A percentile compares a stretch with the other conserved stretches of the same genome.
These are phyloP conservation scores for Achroia grisella DNA, from an alignment of 1,140 invertebrate genomes.

Conservation along the genomic window DNA sequence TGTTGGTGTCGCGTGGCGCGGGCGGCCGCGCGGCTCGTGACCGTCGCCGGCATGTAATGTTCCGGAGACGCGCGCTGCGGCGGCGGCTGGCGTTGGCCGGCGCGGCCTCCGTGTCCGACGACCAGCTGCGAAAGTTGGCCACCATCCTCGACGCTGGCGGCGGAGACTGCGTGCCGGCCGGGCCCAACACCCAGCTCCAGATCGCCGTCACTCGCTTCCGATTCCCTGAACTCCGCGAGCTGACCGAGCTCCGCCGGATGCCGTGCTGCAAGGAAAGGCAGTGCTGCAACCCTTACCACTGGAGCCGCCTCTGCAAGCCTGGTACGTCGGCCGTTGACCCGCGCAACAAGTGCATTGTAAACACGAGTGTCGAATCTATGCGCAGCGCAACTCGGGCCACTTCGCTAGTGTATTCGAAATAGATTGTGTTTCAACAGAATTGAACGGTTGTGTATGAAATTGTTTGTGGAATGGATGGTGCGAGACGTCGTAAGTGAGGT, in stretches of 20 bases:
- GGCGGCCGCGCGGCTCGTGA: conserved; percentile 36
- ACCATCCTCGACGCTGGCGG: conserved; percentile 45
- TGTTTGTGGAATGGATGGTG: conserved; percentile 1
- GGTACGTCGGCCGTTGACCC: conserved; percentile 75
- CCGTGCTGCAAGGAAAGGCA: conserved; percentile 77
- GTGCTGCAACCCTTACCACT: conserved; percentile 90
- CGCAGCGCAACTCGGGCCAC: too few relatives aligned
- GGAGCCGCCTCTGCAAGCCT: conserved; percentile 84
- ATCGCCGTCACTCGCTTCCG: conserved; percentile 76
- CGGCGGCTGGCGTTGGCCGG: conserved; percentile 57
- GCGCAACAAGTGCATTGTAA: conserved; percentile 49
- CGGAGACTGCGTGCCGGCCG: conserved; percentile 38
- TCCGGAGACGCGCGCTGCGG: conserved; percentile 64
- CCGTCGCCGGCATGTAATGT: conserved; percentile 61
- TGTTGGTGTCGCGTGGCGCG: conserved; percentile 28
- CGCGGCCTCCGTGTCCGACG: conserved; percentile 41
- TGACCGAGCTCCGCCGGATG: conserved; percentile 79
- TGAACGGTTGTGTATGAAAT: neutral
- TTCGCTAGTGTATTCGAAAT: conserved; percentile 10
- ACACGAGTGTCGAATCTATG: conserved; percentile 22
- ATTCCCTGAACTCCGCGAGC: conserved; percentile 80
- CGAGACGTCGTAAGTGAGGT: neutral
- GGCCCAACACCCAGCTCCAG: conserved; percentile 26
- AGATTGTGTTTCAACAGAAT: conserved; percentile 9
- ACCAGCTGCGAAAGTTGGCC: conserved; percentile 39